phyloP scores from a whole-genome alignment of 2,888 invertebrate species.

The Tenthredo scrophulariae region DNA sequence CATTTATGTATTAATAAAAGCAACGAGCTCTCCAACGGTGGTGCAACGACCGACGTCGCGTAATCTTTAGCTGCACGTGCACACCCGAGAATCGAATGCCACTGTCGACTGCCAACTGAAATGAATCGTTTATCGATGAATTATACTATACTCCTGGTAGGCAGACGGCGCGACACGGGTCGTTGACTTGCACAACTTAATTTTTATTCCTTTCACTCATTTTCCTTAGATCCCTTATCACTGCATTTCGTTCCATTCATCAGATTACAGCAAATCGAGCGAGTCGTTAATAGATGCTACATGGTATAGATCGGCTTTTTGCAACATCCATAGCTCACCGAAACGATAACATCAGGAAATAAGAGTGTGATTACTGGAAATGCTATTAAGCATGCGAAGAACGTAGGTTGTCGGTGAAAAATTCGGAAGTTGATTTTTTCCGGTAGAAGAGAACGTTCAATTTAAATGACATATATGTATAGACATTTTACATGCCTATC shows the following conservation, averaged over 20 bases:
- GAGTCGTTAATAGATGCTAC: not conserved
- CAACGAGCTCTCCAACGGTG: not conserved
- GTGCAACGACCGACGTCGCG: constrained; percentile 32
- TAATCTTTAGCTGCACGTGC: constrained; percentile 34
- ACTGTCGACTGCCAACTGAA: constrained; percentile 39
- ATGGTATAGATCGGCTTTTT: not conserved
- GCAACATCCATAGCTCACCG: not conserved
- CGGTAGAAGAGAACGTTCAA: not conserved
- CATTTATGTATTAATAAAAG: constrained; percentile 32
- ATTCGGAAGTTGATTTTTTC: not conserved
- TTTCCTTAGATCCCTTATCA: not conserved
- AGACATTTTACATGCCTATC: not conserved
- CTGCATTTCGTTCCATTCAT: not conserved
- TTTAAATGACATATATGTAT: not conserved
- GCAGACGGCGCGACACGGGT: not conserved
- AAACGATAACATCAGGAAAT: not conserved
- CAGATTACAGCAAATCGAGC: not conserved
- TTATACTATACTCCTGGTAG: constrained; percentile 1
- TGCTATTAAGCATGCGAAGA: not conserved
- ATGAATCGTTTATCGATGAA: constrained; percentile 44
- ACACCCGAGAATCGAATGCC: constrained; percentile 37
- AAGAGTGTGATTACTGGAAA: not conserved
- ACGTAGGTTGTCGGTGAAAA: not conserved
- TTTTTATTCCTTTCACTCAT: not conserved
- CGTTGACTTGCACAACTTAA: constrained; percentile 24